These are phyloP conservation scores for Seriola rivoliana DNA, from an alignment of 2,113 vertebrate genomes.

Conservation along the genomic window DNA sequence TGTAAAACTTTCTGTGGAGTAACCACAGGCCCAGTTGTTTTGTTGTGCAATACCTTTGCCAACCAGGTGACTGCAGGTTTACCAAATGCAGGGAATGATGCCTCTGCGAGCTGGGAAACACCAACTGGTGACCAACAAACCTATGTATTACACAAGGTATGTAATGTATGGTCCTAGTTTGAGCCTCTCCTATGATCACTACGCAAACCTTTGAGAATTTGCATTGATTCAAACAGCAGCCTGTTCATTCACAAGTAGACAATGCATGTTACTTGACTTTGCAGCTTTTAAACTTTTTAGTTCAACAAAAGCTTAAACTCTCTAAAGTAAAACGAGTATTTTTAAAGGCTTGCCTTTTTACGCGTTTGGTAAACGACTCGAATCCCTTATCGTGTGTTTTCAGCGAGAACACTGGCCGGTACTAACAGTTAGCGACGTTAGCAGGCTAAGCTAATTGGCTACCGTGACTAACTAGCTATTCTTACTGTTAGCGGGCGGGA, in stretches of 20 bases:
- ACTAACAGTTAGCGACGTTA: slow-evolving; percentile 33
- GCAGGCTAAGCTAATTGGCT: slow-evolving; percentile 65
- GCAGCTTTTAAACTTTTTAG: not conserved
- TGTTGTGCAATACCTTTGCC: not conserved
- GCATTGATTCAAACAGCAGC: not conserved
- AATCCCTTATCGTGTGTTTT: rapidly evolving
- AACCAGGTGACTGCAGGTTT: not conserved
- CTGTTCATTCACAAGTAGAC: slow-evolving; percentile 29
- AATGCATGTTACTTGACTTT: not conserved
- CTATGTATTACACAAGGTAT: not conserved
- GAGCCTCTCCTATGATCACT: not conserved
- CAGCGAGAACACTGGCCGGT: not conserved
- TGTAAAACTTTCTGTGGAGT: not conserved
- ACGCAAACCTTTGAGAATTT: not conserved
- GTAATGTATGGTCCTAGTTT: not conserved
- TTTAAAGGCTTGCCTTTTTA: rapidly evolving
- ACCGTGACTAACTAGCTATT: slow-evolving; percentile 46
- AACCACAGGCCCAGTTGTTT: not conserved
- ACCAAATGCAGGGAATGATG: not conserved
- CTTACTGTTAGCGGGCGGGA: slow-evolving; percentile 65
- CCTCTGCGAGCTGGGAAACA: not conserved
- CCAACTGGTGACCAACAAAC: not conserved
- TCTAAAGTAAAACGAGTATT: not conserved
- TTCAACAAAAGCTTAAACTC: not conserved
- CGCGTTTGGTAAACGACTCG: rapidly evolving